phyloP scores from a whole-genome alignment of 2,797 vertebrate species.

The Cheirogaleus major region DNA sequence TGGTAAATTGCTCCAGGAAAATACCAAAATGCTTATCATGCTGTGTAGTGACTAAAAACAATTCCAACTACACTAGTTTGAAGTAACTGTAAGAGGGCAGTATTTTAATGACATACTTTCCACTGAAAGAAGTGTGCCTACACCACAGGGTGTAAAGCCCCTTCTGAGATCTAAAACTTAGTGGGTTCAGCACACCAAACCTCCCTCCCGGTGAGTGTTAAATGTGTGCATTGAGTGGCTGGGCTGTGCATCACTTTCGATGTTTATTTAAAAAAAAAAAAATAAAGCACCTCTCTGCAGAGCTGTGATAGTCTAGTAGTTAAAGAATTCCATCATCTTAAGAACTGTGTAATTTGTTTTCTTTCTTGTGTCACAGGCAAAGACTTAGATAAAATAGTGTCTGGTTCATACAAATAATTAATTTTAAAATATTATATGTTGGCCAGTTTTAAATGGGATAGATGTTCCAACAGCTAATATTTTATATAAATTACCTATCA shows the following conservation, averaged over 20 bases:
- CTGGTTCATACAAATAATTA: neutral
- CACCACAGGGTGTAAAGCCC: constrained; percentile 54
- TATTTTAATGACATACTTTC: constrained; percentile 67
- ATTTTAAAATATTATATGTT: neutral
- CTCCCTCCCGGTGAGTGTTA: constrained; percentile 61
- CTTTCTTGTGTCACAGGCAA: neutral
- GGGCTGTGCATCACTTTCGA: constrained; percentile 18
- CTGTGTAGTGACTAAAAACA: constrained; percentile 49
- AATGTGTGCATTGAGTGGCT: constrained; percentile 61
- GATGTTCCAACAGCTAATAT: neutral
- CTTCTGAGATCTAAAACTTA: constrained; percentile 67
- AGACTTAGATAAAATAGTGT: neutral
- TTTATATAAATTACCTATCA: neutral
- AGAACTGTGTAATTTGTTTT: neutral
- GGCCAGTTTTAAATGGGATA: neutral
- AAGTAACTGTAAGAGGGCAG: constrained; percentile 56
- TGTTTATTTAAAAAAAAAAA: constrained; percentile 63
- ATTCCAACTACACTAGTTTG: neutral
- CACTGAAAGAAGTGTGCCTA: constrained; percentile 50
- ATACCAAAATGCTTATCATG: constrained; percentile 38
- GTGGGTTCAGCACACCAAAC: constrained; percentile 47
- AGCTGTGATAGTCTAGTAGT: neutral
- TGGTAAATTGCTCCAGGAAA: constrained; percentile 47
- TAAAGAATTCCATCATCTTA: constrained; percentile 8
- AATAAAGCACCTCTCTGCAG: constrained; percentile 48